Conservation (phyloP, 2,888 invertebrate species). For the Peribatodes rhomboidaria region DNA sequence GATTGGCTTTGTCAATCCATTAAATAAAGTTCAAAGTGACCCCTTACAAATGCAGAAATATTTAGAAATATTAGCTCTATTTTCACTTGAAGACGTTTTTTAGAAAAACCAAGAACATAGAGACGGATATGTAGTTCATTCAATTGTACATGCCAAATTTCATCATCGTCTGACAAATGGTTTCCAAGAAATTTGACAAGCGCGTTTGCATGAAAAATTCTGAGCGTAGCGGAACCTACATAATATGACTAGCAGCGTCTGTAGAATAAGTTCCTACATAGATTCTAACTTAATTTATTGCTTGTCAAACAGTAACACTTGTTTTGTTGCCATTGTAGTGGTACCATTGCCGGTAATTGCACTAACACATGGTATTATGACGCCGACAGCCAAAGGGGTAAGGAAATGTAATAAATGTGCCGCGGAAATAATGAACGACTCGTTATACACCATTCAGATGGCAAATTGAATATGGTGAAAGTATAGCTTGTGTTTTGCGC, state of each 20-base stretch:
- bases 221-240: neutral
- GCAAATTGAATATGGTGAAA: conserved; percentile 48
- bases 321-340: conserved; percentile 71
- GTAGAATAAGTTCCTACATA: conserved; percentile 39
- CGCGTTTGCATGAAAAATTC: too few relatives aligned
- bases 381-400: conserved; percentile 71
- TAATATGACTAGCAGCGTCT: neutral
- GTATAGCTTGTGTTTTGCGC: conserved; percentile 38
- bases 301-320: conserved; percentile 81
- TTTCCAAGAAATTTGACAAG: too few relatives aligned
- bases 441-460: conserved; percentile 61
- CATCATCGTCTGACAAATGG: too few relatives aligned
- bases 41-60: too few relatives aligned
- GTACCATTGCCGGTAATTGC: conserved; percentile 75
- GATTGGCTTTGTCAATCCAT: too few relatives aligned
- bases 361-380: conserved; percentile 77
- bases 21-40: too few relatives aligned
- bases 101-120: too few relatives aligned
- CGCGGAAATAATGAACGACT: conserved; percentile 60
- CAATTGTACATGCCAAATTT: too few relatives aligned
- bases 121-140: too few relatives aligned
- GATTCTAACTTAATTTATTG: conserved; percentile 79
- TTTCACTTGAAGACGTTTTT: too few relatives aligned
- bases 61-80: too few relatives aligned
- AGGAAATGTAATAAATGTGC: conserved; percentile 57